Evolutionary conservation across 2,888 invertebrate genomes (phyloP), one percentile per base, ranked within the genome.

Genomic region (Oxytorus armatus): DNA sequence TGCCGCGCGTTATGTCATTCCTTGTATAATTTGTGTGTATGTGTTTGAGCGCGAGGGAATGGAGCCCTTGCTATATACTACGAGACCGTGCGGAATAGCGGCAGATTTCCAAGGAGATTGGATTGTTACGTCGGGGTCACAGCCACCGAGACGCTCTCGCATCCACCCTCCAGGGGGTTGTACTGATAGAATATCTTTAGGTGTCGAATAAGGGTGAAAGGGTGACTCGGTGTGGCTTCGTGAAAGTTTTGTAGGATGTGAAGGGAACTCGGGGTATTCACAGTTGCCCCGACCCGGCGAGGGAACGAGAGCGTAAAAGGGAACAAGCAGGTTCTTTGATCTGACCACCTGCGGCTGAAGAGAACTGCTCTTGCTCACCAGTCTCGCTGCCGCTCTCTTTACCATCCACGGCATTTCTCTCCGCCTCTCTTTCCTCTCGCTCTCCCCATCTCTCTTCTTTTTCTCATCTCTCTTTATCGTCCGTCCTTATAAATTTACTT

Each of bases 101-200:
- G 66, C 82, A 85, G 84, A 85, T 86, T 85, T 86, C 81, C 69
- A 77, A 77, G 73, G 82, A 85, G 84, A 86, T 87, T 86, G 85
- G 85, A 85, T 85, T 84, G 85, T 84, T 82, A 76, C 82, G 66
- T 55, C 55, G 68, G 75, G 21, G 47, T 51, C 36, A 36, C 49
- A 83, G 61, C 53, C 65, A 55, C 73, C n/a, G 25, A 78, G 29
- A 79, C 63, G 29, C 75, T 55, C 29, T 39, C 53, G 44, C n/a
- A 11, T 36, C 36, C 18, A 63, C 68, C 55, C 42, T 69, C 59
- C 44, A 18, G 66, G 21, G 47, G 61, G 51, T 66, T 47, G 70
- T 70, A 78, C 66, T 79, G 82, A 83, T 84, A 80, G 80, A 85
- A 82, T 83, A 82, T 81, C 76, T 81, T 82, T 75, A 63, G 81